These are phyloP conservation scores for Cancer borealis DNA, from an alignment of 2,888 invertebrate genomes.

Conservation along the genomic window DNA sequence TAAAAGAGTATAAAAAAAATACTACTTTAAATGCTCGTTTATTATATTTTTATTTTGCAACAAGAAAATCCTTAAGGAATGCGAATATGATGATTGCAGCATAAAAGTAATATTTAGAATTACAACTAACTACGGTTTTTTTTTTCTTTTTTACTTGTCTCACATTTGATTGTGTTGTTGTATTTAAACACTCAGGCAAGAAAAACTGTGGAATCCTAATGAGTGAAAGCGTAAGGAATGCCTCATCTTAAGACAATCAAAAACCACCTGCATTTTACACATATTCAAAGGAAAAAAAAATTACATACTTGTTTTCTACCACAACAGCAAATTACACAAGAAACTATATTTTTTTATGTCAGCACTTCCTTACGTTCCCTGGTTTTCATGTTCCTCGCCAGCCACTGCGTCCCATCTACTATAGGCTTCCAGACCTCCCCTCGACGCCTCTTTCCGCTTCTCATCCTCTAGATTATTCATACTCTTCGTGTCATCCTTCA, in stretches of 20 bases:
- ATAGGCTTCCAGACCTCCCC: too few species aligned
- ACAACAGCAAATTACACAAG: not conserved
- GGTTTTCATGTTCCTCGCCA: not conserved
- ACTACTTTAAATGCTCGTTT: not conserved
- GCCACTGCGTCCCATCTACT: too few species aligned
- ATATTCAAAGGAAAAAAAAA: not conserved
- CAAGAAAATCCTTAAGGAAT: not conserved
- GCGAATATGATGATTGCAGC: not conserved
- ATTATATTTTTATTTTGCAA: not conserved
- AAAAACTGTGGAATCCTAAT: not conserved
- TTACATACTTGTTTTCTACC: not conserved
- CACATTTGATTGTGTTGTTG: not conserved
- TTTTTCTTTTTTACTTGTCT: not conserved
- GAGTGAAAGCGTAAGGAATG: not conserved
- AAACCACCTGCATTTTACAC: not conserved
- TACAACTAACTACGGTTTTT: not conserved
- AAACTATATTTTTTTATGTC: not conserved
- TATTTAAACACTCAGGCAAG: not conserved
- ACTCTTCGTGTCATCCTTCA: too few species aligned
- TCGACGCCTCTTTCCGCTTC: not conserved
- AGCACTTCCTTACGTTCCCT: not conserved
- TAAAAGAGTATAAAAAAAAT: not conserved
- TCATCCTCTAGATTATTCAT: too few species aligned
- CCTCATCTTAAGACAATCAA: not conserved
- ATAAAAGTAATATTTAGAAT: not conserved